Evolutionary conservation across 23 tunicate genomes (phyloP).

Genomic region (Styela clava): DNA sequence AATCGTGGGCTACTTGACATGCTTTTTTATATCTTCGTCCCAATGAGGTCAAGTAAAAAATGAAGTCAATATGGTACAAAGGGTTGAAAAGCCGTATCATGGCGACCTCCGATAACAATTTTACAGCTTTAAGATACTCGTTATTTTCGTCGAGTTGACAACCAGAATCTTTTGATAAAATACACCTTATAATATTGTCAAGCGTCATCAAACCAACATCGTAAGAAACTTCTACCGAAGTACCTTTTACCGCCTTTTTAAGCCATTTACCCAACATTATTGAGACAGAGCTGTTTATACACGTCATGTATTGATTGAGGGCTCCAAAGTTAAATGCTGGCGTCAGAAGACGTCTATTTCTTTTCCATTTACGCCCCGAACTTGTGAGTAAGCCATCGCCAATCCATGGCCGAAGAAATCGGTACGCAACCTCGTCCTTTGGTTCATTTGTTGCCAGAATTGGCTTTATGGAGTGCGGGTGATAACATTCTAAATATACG

Average conservation of each 20-base stretch:
- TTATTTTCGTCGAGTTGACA: conserved; percentile 40
- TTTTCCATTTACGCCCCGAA: conserved; percentile 63
- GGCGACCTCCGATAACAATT: conserved; percentile 41
- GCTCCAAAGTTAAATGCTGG: conserved; percentile 66
- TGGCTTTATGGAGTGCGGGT: conserved; percentile 57
- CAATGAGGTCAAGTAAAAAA: conserved; percentile 49
- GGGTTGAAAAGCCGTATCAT: conserved; percentile 75
- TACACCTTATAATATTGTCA: conserved; percentile 71
- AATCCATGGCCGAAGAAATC: conserved; percentile 70
- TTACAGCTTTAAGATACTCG: conserved; percentile 44
- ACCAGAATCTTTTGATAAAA: conserved; percentile 50
- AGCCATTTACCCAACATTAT: background rate
- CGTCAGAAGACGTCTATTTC: conserved; percentile 60
- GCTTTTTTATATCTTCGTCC: conserved; percentile 72
- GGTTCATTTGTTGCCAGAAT: conserved; percentile 42
- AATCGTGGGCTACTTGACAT: conserved; percentile 49
- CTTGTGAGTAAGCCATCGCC: conserved; percentile 81
- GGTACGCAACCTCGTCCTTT: conserved; percentile 61
- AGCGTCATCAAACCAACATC: conserved; percentile 54
- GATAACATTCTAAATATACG: conserved; percentile 45
- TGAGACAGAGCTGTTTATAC: background rate
- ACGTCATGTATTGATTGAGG: conserved; percentile 33
- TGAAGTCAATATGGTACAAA: conserved; percentile 56
- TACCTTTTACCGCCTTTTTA: background rate
- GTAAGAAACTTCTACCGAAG: conserved; percentile 31